Evolutionary conservation across 1,140 invertebrate genomes (phyloP).

Genomic region (Condylostylus longicornis): DNA sequence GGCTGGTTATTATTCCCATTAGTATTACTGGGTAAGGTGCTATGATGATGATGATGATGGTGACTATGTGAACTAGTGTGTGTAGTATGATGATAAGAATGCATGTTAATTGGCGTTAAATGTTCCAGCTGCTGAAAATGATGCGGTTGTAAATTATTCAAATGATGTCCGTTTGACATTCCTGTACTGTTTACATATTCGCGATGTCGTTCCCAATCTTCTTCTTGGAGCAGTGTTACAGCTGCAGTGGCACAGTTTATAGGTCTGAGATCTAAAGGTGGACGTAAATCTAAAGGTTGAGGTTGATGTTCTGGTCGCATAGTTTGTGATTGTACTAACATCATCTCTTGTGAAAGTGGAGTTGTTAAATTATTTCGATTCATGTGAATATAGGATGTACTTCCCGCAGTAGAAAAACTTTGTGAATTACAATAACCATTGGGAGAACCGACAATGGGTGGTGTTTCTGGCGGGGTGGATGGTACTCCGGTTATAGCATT

Average conservation of each 20-base stretch:
- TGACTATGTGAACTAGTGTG: slow-evolving; percentile 10
- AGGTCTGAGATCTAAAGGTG: slow-evolving; percentile 48
- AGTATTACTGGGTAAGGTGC: slow-evolving; percentile 15
- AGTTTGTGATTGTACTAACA: slow-evolving; percentile 54
- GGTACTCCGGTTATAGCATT: slow-evolving; percentile 27
- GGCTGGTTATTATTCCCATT: slow-evolving; percentile 22
- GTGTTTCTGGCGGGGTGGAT: slow-evolving; percentile 30
- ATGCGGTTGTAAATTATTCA: slow-evolving; percentile 21
- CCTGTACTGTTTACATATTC: slow-evolving; percentile 33
- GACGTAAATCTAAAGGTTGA: slow-evolving; percentile 63
- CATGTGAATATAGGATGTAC: slow-evolving; percentile 24
- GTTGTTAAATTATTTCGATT: no score
- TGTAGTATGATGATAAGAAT: slow-evolving; percentile 22
- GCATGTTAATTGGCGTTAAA: slow-evolving; percentile 24
- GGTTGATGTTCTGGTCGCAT: slow-evolving; percentile 58
- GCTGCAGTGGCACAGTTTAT: slow-evolving; percentile 46
- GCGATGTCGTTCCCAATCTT: slow-evolving; percentile 44
- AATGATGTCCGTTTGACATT: slow-evolving; percentile 16
- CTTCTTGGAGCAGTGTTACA: no score
- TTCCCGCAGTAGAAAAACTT: slow-evolving; percentile 21
- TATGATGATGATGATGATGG: slow-evolving; percentile 5
- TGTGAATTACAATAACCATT: slow-evolving; percentile 24
- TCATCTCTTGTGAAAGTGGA: slow-evolving; percentile 46
- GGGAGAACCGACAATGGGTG: slow-evolving; percentile 28
- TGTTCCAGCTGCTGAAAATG: slow-evolving; percentile 31